Conservation (phyloP, 2,888 invertebrate species). For the Drosophila incognita region DNA sequence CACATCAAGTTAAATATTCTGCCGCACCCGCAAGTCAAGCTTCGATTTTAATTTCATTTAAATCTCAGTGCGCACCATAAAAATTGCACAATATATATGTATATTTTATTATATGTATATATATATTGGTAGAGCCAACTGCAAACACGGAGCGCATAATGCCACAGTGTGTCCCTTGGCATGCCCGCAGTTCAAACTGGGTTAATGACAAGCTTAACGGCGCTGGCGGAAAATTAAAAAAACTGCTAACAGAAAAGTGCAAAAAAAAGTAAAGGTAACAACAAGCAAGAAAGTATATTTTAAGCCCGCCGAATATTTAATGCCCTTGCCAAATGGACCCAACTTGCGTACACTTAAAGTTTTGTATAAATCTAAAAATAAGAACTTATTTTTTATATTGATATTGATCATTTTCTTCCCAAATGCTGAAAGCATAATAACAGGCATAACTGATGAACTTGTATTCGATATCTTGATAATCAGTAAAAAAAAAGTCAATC, state of each 20-base stretch:
- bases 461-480: not conserved
- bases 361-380: not conserved
- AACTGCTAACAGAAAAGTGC: slow-evolving; percentile 46
- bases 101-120: slow-evolving; percentile 14
- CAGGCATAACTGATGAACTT: not conserved
- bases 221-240: slow-evolving; percentile 72
- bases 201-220: slow-evolving; percentile 79
- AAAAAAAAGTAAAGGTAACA: slow-evolving; percentile 17
- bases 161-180: slow-evolving; percentile 22
- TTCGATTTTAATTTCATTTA: slow-evolving; percentile 70
- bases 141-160: slow-evolving; percentile 13
- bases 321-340: not conserved
- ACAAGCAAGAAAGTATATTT: not conserved
- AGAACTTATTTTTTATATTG: not conserved
- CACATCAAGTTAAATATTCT: slow-evolving; percentile 70
- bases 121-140: slow-evolving; percentile 11
- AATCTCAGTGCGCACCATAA: slow-evolving; percentile 62
- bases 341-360: not conserved
- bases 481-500: too few relatives aligned
- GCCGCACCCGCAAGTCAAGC: slow-evolving; percentile 67
- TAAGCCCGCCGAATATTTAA: not conserved
- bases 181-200: slow-evolving; percentile 70
- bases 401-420: not conserved
- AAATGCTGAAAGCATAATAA: not conserved
- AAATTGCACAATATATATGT: slow-evolving; percentile 46